Conservation (phyloP, 2,113 vertebrate genomes). For the Hiodon tergisus region DNA sequence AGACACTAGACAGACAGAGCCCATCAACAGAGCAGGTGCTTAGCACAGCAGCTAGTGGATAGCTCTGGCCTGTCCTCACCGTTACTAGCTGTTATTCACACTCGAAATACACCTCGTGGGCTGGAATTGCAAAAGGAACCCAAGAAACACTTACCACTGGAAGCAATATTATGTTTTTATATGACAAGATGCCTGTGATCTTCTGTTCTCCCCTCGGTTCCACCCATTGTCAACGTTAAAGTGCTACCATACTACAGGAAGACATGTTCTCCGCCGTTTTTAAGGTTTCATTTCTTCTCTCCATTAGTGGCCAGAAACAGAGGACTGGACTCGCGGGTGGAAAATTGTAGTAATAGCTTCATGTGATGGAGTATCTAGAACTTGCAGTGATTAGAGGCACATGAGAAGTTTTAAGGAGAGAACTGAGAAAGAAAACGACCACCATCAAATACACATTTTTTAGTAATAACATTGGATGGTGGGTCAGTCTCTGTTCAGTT, state of each 20-base stretch:
- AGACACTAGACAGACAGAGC: too few relatives aligned
- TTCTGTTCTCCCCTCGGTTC: slow-evolving; percentile 18
- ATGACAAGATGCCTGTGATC: slow-evolving; percentile 58
- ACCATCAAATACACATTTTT: too few relatives aligned
- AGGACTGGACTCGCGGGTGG: slow-evolving; percentile 53
- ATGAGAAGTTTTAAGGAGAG: too few relatives aligned
- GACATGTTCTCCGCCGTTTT: slow-evolving; percentile 56
- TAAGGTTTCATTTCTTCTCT: slow-evolving; percentile 58
- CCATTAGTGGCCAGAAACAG: slow-evolving; percentile 65
- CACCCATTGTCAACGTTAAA: slow-evolving; percentile 33
- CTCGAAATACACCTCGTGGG: slow-evolving; percentile 53
- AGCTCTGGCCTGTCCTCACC: slow-evolving; percentile 17
- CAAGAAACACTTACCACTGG: slow-evolving; percentile 57
- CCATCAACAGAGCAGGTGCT: background rate
- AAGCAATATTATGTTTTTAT: slow-evolving; percentile 64
- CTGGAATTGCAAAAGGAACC: slow-evolving; percentile 40
- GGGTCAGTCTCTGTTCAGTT: background rate
- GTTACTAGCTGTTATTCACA: slow-evolving; percentile 16
- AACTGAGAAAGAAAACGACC: too few relatives aligned
- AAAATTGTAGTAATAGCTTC: slow-evolving; percentile 32
- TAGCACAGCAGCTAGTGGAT: slow-evolving; percentile 46
- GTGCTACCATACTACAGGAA: slow-evolving; percentile 59
- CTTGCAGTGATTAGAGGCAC: background rate
- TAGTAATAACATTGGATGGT: background rate
- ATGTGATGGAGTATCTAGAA: background rate